Evolutionary conservation across 1,140 invertebrate species (phyloP).

Genomic region (Brachionus asplanchnoidis): DNA sequence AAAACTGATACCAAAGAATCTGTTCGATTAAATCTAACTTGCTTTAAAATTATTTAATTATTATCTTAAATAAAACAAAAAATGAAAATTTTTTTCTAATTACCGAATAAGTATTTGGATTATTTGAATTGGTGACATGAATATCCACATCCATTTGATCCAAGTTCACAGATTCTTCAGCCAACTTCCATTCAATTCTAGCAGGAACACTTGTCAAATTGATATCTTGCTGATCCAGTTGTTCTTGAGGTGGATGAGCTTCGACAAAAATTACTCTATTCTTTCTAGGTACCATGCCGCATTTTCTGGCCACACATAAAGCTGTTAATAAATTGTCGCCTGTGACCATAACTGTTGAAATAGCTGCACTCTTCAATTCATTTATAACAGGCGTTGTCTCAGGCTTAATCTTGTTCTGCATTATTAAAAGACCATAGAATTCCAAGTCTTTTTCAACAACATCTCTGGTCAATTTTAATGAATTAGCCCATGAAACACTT

Average conservation of each 20-base stretch:
- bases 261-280: constrained; percentile 70
- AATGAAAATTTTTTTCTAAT: neutral
- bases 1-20: neutral
- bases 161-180: constrained; percentile 12
- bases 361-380: constrained; percentile 77
- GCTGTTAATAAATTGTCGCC: constrained; percentile 93
- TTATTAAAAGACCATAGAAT: constrained; percentile 79
- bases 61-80: neutral
- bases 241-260: constrained; percentile 46
- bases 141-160: neutral
- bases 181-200: constrained; percentile 34
- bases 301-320: constrained; percentile 87
- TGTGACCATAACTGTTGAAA: constrained; percentile 90
- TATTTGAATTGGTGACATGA: neutral
- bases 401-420: constrained; percentile 86
- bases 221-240: neutral
- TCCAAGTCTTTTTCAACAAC: constrained; percentile 70
- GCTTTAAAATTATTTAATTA: neutral
- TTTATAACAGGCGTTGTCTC: constrained; percentile 70
- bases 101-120: constrained; percentile 7
- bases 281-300: constrained; percentile 72
- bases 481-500: constrained; percentile 45
- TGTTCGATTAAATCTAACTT: neutral
- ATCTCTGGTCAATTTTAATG: constrained; percentile 48
- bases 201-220: neutral